A percentile compares a stretch with the other conserved stretches of the same genome.
These are phyloP conservation scores for Dicycla oo DNA, from an alignment of 2,888 invertebrate genomes.

Conservation along the genomic window DNA sequence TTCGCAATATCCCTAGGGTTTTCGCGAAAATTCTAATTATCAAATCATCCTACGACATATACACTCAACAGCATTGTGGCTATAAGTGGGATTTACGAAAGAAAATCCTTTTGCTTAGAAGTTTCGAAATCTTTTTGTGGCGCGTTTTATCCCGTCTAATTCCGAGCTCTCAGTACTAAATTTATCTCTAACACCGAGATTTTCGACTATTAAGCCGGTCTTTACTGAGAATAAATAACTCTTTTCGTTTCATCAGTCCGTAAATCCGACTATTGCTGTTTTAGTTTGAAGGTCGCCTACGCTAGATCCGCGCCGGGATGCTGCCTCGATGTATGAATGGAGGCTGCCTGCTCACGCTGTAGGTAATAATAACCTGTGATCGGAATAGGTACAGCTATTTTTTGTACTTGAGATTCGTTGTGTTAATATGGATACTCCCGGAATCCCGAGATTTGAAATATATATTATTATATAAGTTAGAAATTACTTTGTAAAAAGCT, in stretches of 20 bases:
- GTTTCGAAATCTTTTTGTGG: constrained; percentile 29
- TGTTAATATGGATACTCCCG: too few relatives aligned
- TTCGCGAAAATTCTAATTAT: too few relatives aligned
- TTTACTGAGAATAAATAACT: constrained; percentile 45
- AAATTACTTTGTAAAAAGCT: too few relatives aligned
- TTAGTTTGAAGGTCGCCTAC: constrained; percentile 22
- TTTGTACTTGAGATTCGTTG: too few relatives aligned
- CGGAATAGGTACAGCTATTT: too few relatives aligned
- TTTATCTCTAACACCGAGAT: constrained; percentile 42
- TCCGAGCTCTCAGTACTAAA: constrained; percentile 39
- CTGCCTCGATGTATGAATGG: constrained; percentile 11
- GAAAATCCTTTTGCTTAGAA: constrained; percentile 25
- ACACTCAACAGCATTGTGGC: constrained; percentile 21
- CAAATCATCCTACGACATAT: too few relatives aligned
- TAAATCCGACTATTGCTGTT: constrained; percentile 20
- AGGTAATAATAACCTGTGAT: too few relatives aligned
- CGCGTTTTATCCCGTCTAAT: constrained; percentile 38
- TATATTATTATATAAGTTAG: too few relatives aligned
- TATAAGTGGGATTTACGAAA: constrained; percentile 19
- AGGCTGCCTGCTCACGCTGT: constrained; percentile 3
- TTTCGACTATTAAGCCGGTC: constrained; percentile 43
- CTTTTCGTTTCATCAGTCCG: constrained; percentile 34
- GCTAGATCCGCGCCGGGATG: not conserved
- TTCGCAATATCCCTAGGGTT: too few relatives aligned
- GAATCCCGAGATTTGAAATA: too few relatives aligned